Evolutionary conservation across 2,797 vertebrate species (phyloP), one percentile per base, ranked within the genome.

Genomic region (Danio albolineatus): DNA sequence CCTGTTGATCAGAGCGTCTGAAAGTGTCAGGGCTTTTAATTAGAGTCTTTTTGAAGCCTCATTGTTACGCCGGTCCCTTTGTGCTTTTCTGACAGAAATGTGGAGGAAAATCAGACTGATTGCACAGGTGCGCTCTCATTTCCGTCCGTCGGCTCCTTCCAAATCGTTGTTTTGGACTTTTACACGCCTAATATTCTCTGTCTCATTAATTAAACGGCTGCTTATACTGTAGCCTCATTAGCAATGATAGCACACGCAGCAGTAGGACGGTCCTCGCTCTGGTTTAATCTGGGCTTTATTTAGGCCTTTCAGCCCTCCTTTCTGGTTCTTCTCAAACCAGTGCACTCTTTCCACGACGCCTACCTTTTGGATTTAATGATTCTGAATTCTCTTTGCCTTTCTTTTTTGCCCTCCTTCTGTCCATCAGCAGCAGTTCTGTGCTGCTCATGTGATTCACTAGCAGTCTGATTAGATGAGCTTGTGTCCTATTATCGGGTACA

Each of bases 401-500:
- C 60, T 48, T 39, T 48, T 66, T 53, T 80, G 54, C 54, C 65
- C 43, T 69, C 28, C 7, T 73, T 39, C 76, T 70, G 28, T 70
- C 65, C 28, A 21, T 78, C 65, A 78, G 43, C 41, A 57, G 38
- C 6, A 59, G 64, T 44, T 28, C 61, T 48, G 66, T 28, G n/a
- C 21, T 54, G 16, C 54, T 48, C 65, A 74, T 84, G 79, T 91
- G 89, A 92, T 92, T 87, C 91, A 91, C 86, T 44, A 82, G 86
- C 41, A 84, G 44, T 82, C 85, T 90, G 88, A 91, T 92, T 89
- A 88, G 88, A 84, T 87, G 85, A 88, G 88, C 89, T 89, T 90
- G 87, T 85, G 89, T 89, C 85, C 89, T 89, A 90, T 92, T 92
- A 91, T 90, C 86, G 78, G 85, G 86, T 91, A 89, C 87, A 88